Percentiles rank a stretch among this genome's conserved stretches.
These are phyloP conservation scores for Agelastica alni DNA, from an alignment of 2,888 invertebrate species.

Conservation along the genomic window DNA sequence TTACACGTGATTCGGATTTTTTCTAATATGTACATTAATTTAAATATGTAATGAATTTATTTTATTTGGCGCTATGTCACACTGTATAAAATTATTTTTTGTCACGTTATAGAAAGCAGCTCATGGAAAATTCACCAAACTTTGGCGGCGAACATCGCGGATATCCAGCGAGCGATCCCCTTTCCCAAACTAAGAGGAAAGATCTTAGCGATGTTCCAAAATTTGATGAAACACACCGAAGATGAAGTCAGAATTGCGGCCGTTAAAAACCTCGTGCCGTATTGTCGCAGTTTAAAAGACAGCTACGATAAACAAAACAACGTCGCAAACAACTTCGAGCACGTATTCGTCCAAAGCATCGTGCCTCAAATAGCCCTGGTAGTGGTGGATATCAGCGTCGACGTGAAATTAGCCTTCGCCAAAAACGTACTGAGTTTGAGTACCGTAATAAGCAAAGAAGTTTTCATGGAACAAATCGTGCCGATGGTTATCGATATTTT, in stretches of 20 bases:
- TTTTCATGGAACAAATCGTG: slow-evolving; percentile 47
- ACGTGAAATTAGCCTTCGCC: slow-evolving; percentile 47
- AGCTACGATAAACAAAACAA: slow-evolving; percentile 38
- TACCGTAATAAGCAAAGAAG: slow-evolving; percentile 42
- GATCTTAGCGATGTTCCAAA: slow-evolving; percentile 45
- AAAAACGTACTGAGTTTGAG: slow-evolving; percentile 45
- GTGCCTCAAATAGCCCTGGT: slow-evolving; percentile 44
- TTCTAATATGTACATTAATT: too few species aligned
- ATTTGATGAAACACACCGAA: slow-evolving; percentile 45
- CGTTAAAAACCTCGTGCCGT: slow-evolving; percentile 45
- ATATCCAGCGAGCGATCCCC: slow-evolving; percentile 42
- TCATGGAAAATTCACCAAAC: slow-evolving; percentile 50
- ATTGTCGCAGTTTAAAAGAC: slow-evolving; percentile 41
- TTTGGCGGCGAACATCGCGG: slow-evolving; percentile 43
- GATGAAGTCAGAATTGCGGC: slow-evolving; percentile 45
- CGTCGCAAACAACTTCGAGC: slow-evolving; percentile 43
- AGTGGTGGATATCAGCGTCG: slow-evolving; percentile 42
- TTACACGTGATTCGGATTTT: too few species aligned
- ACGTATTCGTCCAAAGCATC: slow-evolving; percentile 45
- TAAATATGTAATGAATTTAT: too few species aligned
- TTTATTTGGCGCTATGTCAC: too few species aligned
- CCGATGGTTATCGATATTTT: slow-evolving; percentile 47
- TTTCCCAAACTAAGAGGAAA: slow-evolving; percentile 40
- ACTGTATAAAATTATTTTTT: too few species aligned
- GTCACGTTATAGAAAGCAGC: slow-evolving; percentile 44